These are phyloP conservation scores for Spheniscus humboldti DNA, from an alignment of 2,797 vertebrate genomes.

Conservation along the genomic window DNA sequence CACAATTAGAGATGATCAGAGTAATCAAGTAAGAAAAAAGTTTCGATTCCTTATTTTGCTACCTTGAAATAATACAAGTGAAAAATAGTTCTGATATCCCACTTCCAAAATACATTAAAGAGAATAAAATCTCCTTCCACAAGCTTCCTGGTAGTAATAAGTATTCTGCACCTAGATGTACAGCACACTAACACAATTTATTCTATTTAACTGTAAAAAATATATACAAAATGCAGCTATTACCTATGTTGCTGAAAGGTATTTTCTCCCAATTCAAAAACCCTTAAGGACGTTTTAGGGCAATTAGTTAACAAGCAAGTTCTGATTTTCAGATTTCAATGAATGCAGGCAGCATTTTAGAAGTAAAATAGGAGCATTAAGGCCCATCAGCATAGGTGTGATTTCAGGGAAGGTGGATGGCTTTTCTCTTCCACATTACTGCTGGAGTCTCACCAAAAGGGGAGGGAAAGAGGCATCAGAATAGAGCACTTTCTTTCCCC, in stretches of 20 bases:
- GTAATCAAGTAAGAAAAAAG: not conserved
- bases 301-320: slow-evolving; percentile 35
- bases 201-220: slow-evolving; percentile 21
- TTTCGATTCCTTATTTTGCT: not conserved
- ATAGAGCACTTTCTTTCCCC: not conserved
- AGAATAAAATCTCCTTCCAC: not conserved
- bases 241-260: not conserved
- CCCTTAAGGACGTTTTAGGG: not conserved
- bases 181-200: not conserved
- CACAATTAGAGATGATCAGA: not conserved
- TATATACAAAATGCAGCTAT: not conserved
- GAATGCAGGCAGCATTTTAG: not conserved
- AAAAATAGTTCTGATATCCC: not conserved
- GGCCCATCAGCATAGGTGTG: not conserved
- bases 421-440: not conserved
- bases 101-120: not conserved
- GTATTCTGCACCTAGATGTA: not conserved
- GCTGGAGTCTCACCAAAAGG: not conserved
- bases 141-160: not conserved
- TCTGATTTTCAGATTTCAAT: not conserved
- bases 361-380: not conserved
- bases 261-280: slow-evolving; percentile 3
- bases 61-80: not conserved
- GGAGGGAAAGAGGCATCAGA: not conserved
- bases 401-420: not conserved